These are phyloP conservation scores for Campoletis sonorensis DNA, from an alignment of 1,140 invertebrate genomes.

Conservation along the genomic window DNA sequence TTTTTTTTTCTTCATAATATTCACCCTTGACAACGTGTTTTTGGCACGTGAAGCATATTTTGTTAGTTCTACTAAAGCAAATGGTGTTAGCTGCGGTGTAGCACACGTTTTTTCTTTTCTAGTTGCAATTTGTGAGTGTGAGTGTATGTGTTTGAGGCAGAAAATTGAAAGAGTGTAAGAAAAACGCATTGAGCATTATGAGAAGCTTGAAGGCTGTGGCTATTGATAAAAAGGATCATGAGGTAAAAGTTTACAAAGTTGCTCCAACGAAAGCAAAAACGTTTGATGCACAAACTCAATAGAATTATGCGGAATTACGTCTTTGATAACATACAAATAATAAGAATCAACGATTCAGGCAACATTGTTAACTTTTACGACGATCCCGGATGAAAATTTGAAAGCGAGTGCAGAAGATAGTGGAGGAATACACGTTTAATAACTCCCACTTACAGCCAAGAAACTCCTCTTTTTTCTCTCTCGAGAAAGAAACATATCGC, in stretches of 20 bases:
- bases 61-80: constrained; percentile 1
- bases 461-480: constrained; percentile 44
- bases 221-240: constrained; percentile 24
- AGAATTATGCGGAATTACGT: neutral
- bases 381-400: constrained; percentile 67
- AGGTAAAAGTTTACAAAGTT: neutral
- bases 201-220: constrained; percentile 39
- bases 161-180: constrained; percentile 5
- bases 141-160: neutral
- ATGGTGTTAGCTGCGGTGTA: constrained; percentile 23
- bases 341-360: no score
- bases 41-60: neutral
- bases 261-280: neutral
- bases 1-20: neutral
- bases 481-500: neutral
- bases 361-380: neutral
- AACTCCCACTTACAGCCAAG: constrained; percentile 67
- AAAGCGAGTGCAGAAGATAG: constrained; percentile 66
- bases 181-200: constrained; percentile 1
- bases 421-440: constrained; percentile 67
- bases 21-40: neutral
- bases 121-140: neutral
- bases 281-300: neutral
- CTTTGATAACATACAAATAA: neutral
- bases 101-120: neutral